Evolutionary conservation across 2,797 vertebrate genomes (phyloP).

Genomic region (Spinibarbus caldwelli): DNA sequence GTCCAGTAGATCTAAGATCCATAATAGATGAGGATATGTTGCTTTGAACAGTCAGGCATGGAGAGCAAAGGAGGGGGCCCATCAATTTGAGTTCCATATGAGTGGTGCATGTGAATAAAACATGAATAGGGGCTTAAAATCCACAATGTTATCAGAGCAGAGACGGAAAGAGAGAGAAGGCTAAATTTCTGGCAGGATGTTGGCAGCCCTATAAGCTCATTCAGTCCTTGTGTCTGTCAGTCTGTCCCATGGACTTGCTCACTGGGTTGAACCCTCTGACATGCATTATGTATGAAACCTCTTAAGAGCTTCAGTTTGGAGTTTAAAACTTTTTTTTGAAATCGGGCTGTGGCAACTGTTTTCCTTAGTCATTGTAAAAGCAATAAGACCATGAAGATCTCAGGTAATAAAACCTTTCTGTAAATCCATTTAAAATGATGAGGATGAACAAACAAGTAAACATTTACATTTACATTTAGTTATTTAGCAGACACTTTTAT

Average conservation of each 20-base stretch:
- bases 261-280: slow-evolving; percentile 29
- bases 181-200: slow-evolving; percentile 30
- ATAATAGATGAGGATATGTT: slow-evolving; percentile 73
- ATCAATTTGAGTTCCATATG: slow-evolving; percentile 70
- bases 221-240: slow-evolving; percentile 74
- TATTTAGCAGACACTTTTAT: too few species aligned
- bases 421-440: not conserved
- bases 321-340: slow-evolving; percentile 28
- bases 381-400: not conserved
- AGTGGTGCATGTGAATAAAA: slow-evolving; percentile 78
- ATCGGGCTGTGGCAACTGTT: not conserved
- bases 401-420: too few species aligned
- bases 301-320: slow-evolving; percentile 30
- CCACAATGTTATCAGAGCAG: slow-evolving; percentile 65
- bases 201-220: slow-evolving; percentile 61
- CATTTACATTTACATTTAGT: too few species aligned
- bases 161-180: slow-evolving; percentile 42
- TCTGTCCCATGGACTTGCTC: slow-evolving; percentile 44
- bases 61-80: slow-evolving; percentile 53
- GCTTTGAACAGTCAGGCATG: slow-evolving; percentile 67
- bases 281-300: slow-evolving; percentile 44
- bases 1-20: slow-evolving; percentile 70
- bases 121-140: slow-evolving; percentile 75
- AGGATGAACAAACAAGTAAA: not conserved
- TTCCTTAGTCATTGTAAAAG: not conserved